Percentiles rank a stretch among this genome's conserved stretches.
These are phyloP conservation scores for Enteromius mattozi DNA, from an alignment of 2,797 vertebrate genomes.

Conservation along the genomic window DNA sequence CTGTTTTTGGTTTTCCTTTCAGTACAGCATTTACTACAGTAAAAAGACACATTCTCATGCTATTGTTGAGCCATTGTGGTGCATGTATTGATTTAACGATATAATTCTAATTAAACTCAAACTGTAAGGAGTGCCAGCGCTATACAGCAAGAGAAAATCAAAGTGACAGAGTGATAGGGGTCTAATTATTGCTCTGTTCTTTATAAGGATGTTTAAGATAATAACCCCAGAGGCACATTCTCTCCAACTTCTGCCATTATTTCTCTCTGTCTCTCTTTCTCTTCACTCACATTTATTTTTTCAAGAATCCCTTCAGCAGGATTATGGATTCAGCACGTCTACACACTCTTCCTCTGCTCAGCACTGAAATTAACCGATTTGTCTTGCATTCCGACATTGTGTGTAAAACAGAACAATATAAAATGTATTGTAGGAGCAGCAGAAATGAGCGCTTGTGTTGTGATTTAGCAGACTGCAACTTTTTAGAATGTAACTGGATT, in stretches of 20 bases:
- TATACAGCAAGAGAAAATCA: slow-evolving; percentile 70
- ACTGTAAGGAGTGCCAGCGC: slow-evolving; percentile 69
- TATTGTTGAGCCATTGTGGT: slow-evolving; percentile 68
- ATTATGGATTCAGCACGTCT: slow-evolving; percentile 26
- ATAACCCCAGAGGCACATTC: slow-evolving; percentile 67
- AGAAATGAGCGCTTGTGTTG: neutral
- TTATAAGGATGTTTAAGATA: slow-evolving; percentile 71
- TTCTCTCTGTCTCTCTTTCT: slow-evolving; percentile 49
- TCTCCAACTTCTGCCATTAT: slow-evolving; percentile 9
- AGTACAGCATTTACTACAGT: slow-evolving; percentile 46
- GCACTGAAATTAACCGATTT: slow-evolving; percentile 23
- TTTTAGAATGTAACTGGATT: neutral
- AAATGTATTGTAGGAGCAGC: neutral
- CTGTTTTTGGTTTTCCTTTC: slow-evolving; percentile 56
- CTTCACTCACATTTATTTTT: slow-evolving; percentile 16
- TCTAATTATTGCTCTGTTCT: slow-evolving; percentile 75
- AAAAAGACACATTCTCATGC: slow-evolving; percentile 64
- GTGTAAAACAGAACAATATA: slow-evolving; percentile 1
- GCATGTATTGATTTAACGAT: slow-evolving; percentile 74
- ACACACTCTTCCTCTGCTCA: neutral
- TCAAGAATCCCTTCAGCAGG: neutral
- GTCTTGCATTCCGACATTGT: slow-evolving; percentile 5
- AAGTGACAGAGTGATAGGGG: slow-evolving; percentile 66
- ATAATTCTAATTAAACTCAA: slow-evolving; percentile 77
- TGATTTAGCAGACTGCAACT: neutral